Conservation (phyloP, 2,888 invertebrate genomes). For the Synanthedon formicaeformis region DNA sequence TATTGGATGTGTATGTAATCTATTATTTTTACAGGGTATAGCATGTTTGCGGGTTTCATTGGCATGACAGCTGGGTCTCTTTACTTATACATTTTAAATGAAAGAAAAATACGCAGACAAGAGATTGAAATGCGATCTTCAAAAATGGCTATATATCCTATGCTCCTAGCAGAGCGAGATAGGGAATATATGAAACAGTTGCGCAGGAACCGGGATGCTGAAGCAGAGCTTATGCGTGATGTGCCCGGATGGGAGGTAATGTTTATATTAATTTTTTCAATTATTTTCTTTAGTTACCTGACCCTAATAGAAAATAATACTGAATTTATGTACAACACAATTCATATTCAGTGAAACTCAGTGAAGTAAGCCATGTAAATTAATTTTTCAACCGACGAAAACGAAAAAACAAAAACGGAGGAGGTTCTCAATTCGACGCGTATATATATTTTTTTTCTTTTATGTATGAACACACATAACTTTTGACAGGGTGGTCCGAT, state of each 20-base stretch:
- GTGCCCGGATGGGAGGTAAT: slow-evolving; percentile 87
- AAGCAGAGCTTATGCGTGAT: slow-evolving; percentile 88
- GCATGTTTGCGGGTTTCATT: slow-evolving; percentile 73
- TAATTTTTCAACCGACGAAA: no score
- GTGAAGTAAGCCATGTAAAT: no score
- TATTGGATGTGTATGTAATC: background rate
- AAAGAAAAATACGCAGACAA: slow-evolving; percentile 62
- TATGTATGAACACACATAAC: no score
- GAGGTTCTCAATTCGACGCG: no score
- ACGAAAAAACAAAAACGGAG: no score
- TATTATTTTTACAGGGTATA: slow-evolving; percentile 60
- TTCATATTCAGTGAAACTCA: no score
- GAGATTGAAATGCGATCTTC: slow-evolving; percentile 83
- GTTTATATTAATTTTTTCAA: background rate
- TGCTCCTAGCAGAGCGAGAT: slow-evolving; percentile 87
- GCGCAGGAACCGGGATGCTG: slow-evolving; percentile 84
- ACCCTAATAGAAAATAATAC: no score
- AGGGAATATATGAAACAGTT: slow-evolving; percentile 85
- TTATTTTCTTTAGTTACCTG: no score
- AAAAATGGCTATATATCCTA: slow-evolving; percentile 79
- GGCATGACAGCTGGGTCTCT: slow-evolving; percentile 68
- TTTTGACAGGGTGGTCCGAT: no score
- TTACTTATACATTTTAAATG: slow-evolving; percentile 70
- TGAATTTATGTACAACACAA: no score
- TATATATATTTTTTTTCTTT: no score